Conservation (phyloP, 2,888 invertebrate genomes). For the Phania funesta region DNA sequence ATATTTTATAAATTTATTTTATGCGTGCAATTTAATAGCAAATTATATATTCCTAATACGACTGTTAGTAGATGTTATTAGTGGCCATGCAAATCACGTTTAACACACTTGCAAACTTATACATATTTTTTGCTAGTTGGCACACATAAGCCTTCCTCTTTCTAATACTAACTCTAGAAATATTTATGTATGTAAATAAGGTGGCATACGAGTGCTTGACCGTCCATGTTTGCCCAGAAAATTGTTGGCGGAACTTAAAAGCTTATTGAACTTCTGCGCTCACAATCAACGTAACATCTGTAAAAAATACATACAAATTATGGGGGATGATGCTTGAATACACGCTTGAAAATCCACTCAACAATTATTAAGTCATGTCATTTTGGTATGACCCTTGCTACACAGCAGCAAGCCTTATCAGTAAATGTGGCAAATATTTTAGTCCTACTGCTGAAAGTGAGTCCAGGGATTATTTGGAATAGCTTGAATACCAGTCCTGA, state of each 20-base stretch:
- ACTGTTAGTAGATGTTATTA: conserved; percentile 54
- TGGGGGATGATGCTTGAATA: background rate
- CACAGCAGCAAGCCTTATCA: no score
- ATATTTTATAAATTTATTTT: conserved; percentile 22
- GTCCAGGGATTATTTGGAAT: no score
- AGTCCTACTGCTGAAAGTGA: no score
- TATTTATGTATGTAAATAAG: background rate
- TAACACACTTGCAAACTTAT: background rate
- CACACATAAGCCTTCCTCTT: background rate
- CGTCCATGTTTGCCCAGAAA: conserved; percentile 29
- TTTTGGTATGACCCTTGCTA: no score
- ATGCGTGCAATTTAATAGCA: conserved; percentile 39
- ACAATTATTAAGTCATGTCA: no score
- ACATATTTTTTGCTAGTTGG: background rate
- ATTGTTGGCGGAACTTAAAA: conserved; percentile 26
- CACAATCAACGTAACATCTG: conserved; percentile 18
- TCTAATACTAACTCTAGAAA: background rate
- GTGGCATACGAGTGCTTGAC: background rate
- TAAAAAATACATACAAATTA: conserved; percentile 17
- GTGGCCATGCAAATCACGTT: conserved; percentile 49
- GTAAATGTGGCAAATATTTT: no score
- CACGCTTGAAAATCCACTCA: no score
- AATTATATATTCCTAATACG: conserved; percentile 63
- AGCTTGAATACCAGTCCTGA: no score
- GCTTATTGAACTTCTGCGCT: conserved; percentile 32